These are phyloP conservation scores for Bellardia pandia DNA, from an alignment of 2,888 invertebrate species.

Conservation along the genomic window DNA sequence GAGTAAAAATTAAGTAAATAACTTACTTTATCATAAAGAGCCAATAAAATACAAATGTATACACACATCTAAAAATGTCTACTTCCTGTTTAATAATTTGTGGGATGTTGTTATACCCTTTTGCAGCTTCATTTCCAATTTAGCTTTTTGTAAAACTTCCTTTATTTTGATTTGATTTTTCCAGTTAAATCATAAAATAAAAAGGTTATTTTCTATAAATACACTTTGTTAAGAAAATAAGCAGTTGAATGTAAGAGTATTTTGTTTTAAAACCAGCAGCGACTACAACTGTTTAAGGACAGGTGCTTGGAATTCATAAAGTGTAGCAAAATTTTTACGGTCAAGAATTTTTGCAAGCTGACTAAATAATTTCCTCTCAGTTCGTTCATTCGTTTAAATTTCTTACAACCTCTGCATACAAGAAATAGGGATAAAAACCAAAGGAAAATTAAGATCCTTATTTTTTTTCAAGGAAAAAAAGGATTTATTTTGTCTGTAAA, in stretches of 20 bases:
- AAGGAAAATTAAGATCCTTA: conserved; percentile 10
- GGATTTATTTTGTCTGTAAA: conserved; percentile 7
- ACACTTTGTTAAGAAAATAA: conserved; percentile 9
- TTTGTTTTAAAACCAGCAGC: neutral
- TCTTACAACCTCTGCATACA: conserved; percentile 1
- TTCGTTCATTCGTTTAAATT: conserved; percentile 33
- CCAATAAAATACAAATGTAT: conserved; percentile 62
- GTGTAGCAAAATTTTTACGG: conserved; percentile 65
- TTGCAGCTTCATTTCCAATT: conserved; percentile 18
- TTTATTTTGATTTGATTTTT: conserved; percentile 52
- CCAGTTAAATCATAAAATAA: conserved; percentile 41
- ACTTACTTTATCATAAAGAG: conserved; percentile 13
- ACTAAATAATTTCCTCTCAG: conserved; percentile 44
- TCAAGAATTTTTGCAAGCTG: conserved; percentile 64
- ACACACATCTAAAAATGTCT: neutral
- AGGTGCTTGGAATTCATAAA: conserved; percentile 68
- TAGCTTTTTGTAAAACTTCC: neutral
- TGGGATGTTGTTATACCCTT: neutral
- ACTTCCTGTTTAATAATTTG: neutral
- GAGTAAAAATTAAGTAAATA: neutral
- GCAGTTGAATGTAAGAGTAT: neutral
- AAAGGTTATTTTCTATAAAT: conserved; percentile 21
- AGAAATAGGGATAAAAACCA: neutral
- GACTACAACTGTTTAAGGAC: conserved; percentile 7
- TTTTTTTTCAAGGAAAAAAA: neutral